Base-by-base conservation (phyloP, 1,140 invertebrate species). In the Druon quercuslanigerum region DNA sequence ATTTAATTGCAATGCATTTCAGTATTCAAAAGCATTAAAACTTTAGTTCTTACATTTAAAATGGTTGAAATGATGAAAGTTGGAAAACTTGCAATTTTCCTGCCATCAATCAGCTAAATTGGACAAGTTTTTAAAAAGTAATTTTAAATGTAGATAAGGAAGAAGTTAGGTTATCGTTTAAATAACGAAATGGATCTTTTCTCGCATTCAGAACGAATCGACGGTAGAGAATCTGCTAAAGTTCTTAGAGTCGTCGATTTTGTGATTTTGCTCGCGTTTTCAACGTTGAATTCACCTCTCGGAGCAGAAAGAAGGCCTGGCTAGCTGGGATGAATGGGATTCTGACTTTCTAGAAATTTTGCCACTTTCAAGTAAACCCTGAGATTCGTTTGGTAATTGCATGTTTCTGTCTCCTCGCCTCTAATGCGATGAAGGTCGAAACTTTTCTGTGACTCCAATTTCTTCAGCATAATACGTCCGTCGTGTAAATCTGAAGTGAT, bases 341-440 rank as follows among this genome's bases (percentile, higher is more conserved):
- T 81, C 80, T 84, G 82, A 77, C 80, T 86, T 84, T 84, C 74
- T 33, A 52, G 25, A 86, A 84, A 86, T 86, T 86, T 86, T 82
- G 85, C 83, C 79, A 86, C 78, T 86, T 83, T 82, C 78, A 57
- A 70, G 54, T 73, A 25, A 54, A 74, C 50, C 70, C 50, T 25
- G 74, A 50, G 66, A 73, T 51, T 54, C 66, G 77, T 72, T 71
- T 71, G 14, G 66, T 78, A 79, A 82, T 83, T 82, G 79, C 72
- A 73, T 56, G 74, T 70, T 78, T 72, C 57, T 71, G 60, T 72
- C 77, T 54, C 16, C 50, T 50, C 73, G 77, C 75, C 66, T 74
- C 54, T 3, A 70, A 60, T 33, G 13, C 54, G 51, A n/a, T 66
- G 33, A 66, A 73, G 70, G 56, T 56, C 46, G 20, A 5, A 50